A percentile compares a stretch with the other conserved stretches of the same genome.
Conservation (phyloP, 2,113 vertebrate species). For the Ammospiza nelsoni region DNA sequence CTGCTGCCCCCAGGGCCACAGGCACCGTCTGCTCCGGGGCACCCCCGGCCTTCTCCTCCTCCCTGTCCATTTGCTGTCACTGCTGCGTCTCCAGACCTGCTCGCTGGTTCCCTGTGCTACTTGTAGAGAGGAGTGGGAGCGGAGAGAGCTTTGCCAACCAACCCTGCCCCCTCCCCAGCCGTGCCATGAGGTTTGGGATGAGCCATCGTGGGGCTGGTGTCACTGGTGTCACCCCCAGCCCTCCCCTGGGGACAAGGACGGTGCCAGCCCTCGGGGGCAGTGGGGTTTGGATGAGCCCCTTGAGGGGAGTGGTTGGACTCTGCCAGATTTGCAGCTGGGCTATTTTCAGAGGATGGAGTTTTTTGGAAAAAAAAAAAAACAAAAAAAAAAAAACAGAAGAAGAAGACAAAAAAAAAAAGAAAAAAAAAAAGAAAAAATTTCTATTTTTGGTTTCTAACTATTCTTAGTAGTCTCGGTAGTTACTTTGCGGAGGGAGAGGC, state of each 20-base stretch:
- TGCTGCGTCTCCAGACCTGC: constrained; percentile 16
- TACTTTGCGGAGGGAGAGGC: neutral
- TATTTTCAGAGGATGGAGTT: constrained; percentile 48
- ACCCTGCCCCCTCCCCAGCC: neutral
- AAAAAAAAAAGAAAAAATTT: neutral
- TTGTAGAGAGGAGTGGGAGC: constrained; percentile 19
- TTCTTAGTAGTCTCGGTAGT: constrained; percentile 42
- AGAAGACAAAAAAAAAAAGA: neutral
- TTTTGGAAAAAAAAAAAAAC: neutral
- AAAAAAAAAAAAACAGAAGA: neutral
- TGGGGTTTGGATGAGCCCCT: neutral
- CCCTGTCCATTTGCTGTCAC: constrained; percentile 9
- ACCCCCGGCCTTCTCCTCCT: neutral
- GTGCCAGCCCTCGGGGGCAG: neutral
- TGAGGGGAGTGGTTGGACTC: constrained; percentile 20
- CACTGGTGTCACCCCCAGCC: neutral
- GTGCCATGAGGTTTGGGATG: neutral
- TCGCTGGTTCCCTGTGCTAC: neutral
- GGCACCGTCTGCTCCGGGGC: constrained; percentile 11
- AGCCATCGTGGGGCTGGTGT: neutral
- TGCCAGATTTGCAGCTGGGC: constrained; percentile 31
- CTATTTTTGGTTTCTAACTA: constrained; percentile 55
- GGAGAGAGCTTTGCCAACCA: neutral
- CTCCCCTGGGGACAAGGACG: neutral
- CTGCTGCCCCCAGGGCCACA: constrained; percentile 9